phyloP scores from a whole-genome alignment of 1,140 invertebrate genomes.

The Drusus annulatus region DNA sequence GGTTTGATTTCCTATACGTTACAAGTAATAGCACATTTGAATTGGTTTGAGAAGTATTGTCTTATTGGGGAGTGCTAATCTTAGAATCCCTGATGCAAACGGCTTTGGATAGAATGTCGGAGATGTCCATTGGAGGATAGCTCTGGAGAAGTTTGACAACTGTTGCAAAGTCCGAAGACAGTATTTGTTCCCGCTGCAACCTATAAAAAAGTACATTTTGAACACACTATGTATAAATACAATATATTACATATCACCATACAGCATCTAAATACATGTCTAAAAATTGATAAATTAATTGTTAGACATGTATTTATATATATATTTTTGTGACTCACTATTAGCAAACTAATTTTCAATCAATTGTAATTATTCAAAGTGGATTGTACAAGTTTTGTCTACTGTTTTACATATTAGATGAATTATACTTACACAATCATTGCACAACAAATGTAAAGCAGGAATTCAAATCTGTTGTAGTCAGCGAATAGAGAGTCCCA shows the following conservation, averaged over 20 bases:
- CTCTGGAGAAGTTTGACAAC: conserved; percentile 95
- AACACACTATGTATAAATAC: too few relatives aligned
- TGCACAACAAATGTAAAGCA: conserved; percentile 93
- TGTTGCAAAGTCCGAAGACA: conserved; percentile 89
- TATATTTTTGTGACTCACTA: too few relatives aligned
- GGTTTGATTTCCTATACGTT: too few relatives aligned
- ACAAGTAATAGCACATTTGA: neutral
- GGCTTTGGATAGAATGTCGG: conserved; percentile 78
- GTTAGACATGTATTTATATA: too few relatives aligned
- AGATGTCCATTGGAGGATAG: conserved; percentile 84
- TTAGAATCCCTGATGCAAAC: conserved; percentile 65
- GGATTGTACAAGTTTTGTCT: too few relatives aligned
- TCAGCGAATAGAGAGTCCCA: conserved; percentile 97
- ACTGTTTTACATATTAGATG: neutral
- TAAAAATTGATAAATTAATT: too few relatives aligned
- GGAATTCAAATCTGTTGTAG: conserved; percentile 88
- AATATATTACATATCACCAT: too few relatives aligned
- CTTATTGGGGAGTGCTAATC: conserved; percentile 43
- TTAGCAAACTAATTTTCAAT: too few relatives aligned
- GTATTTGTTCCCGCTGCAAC: conserved; percentile 84
- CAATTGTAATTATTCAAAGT: too few relatives aligned
- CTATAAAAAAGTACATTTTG: conserved; percentile 68
- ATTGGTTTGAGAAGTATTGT: neutral
- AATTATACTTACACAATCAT: conserved; percentile 91
- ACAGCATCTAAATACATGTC: too few relatives aligned